Evolutionary conservation across 2,113 vertebrate species (phyloP), one percentile per base, ranked within the genome.

Genomic region (Charina bottae): DNA sequence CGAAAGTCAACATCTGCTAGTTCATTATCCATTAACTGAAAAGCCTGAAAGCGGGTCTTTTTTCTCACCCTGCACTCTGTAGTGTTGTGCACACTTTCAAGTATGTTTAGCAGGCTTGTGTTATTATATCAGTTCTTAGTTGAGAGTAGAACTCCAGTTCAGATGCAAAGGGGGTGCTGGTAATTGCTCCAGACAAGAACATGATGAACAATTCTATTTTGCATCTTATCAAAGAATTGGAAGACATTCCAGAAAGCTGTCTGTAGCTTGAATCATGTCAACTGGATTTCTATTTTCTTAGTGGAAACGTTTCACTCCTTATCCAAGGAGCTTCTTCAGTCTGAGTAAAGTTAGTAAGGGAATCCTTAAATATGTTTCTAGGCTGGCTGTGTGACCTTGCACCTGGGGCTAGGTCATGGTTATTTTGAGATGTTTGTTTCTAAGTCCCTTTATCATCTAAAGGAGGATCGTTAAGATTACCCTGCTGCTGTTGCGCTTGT

Each of bases 181-280:
- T 94, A 89, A 90, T 87, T 62, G 37, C 92, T 68, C 49, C 92
- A 92, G 85, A 92, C 62, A 72, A 89, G 86, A 87, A 89, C 92
- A 91, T 92, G 90, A 92, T 90, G 88, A 89, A 93, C 6, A 10
- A 28, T 83, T 93, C 87, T 54, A 53, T 23, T 46, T 42, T 89
- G 2, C 17, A 8, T 88, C 90, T 83, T 92, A 93, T 94, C 93
- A 96, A 91, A 96, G 96, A n/a, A 58, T 55, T 17, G 89, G 26
- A n/a, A 37, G 11, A 90, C 86, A 55, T 58, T 95, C 94, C 93
- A 95, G 90, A 93, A 93, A 84, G 90, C 86, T 49, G 93, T 58
- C n/a, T n/a, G n/a, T n/a, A n/a, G n/a, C n/a, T n/a, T n/a, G n/a
- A n/a, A n/a, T n/a, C n/a, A n/a, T n/a, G n/a, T n/a, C n/a, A n/a